These are phyloP conservation scores for Metopolophium dirhodum DNA, from an alignment of 1,140 invertebrate genomes.

Conservation along the genomic window DNA sequence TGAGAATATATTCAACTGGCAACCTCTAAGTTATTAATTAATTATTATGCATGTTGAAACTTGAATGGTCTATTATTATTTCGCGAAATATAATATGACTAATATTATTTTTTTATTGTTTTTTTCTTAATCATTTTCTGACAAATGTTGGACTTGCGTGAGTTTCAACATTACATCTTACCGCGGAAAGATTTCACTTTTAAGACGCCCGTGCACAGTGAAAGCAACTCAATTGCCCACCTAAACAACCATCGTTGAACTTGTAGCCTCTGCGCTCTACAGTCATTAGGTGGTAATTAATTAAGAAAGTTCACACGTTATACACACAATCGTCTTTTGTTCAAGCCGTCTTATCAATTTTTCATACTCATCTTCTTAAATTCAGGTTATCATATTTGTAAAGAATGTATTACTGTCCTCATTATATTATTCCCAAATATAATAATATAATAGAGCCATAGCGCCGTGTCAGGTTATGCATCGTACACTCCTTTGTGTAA, in stretches of 20 bases:
- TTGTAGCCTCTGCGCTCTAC: not conserved
- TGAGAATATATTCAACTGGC: not conserved
- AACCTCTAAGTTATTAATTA: conserved; percentile 2
- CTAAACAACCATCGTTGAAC: conserved; percentile 18
- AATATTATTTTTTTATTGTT: not conserved
- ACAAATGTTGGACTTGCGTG: not conserved
- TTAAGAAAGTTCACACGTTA: conserved; percentile 8
- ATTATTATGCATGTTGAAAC: not conserved
- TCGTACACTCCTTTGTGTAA: not conserved
- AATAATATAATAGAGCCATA: not conserved
- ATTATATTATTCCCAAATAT: not conserved
- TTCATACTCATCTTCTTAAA: not conserved
- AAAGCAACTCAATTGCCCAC: conserved; percentile 16
- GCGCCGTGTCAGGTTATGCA: not conserved
- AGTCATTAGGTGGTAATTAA: not conserved
- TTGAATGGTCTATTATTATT: not conserved
- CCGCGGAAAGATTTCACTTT: conserved; percentile 44
- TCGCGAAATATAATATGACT: not conserved
- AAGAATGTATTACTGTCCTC: not conserved
- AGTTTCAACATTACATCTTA: not conserved
- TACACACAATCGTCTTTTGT: not conserved
- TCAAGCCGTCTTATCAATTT: not conserved
- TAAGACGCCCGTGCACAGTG: not conserved
- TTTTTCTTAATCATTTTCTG: not conserved
- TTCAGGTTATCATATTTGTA: not conserved